phyloP scores from a whole-genome alignment of 2,797 vertebrate species.

The Lepus oiostolus region DNA sequence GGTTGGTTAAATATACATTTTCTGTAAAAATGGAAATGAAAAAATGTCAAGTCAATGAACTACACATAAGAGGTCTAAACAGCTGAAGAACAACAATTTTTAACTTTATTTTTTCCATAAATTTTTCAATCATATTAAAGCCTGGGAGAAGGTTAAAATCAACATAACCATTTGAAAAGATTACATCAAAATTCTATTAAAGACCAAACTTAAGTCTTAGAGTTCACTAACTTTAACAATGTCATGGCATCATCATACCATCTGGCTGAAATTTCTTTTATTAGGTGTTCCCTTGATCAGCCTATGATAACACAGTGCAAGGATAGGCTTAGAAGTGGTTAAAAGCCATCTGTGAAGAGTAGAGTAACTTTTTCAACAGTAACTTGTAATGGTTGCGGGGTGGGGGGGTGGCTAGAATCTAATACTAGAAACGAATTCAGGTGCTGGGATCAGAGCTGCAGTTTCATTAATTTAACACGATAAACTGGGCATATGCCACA shows the following conservation, averaged over 20 bases:
- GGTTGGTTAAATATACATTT: background rate
- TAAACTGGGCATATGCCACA: conserved; percentile 66
- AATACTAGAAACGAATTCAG: conserved; percentile 86
- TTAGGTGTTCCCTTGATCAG: conserved; percentile 76
- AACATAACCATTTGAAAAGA: conserved; percentile 79
- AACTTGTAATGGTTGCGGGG: conserved; percentile 81
- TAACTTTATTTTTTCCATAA: conserved; percentile 31
- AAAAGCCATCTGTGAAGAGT: conserved; percentile 81
- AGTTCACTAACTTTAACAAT: conserved; percentile 67
- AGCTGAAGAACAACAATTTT: conserved; percentile 18
- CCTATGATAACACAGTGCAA: conserved; percentile 67
- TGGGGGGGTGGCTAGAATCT: conserved; percentile 78
- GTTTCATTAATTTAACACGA: conserved; percentile 83
- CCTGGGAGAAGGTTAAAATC: conserved; percentile 78
- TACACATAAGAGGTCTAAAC: background rate
- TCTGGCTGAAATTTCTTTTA: conserved; percentile 76
- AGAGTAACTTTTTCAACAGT: conserved; percentile 85
- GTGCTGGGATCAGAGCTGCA: conserved; percentile 79
- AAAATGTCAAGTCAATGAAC: background rate
- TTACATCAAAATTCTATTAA: conserved; percentile 80
- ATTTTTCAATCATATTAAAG: conserved; percentile 70
- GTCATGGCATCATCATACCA: conserved; percentile 67
- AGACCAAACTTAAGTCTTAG: conserved; percentile 72
- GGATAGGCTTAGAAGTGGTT: conserved; percentile 49
- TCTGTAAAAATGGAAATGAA: conserved; percentile 25